Conservation (phyloP, 2,888 invertebrate species). For the Ernsta delagoae region DNA sequence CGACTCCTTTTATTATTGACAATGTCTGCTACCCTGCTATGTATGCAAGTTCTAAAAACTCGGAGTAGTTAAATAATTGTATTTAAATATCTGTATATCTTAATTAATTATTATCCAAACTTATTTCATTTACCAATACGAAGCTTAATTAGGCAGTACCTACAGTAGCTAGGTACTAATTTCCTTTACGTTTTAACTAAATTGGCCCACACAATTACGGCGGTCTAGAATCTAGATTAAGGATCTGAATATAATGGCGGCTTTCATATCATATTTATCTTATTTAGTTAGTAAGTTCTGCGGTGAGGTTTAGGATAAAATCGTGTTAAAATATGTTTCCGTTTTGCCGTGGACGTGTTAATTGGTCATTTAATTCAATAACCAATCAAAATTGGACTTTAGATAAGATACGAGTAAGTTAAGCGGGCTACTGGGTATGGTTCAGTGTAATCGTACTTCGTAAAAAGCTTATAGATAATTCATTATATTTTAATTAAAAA, state of each 20-base stretch:
- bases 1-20: no score
- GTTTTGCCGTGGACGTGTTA: constrained; percentile 46
- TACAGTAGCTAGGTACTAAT: no score
- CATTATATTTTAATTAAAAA: no score
- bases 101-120: no score
- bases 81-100: no score
- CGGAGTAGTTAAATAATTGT: no score
- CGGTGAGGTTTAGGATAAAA: constrained; percentile 39
- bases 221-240: constrained; percentile 33
- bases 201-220: constrained; percentile 33
- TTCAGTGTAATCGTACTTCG: not conserved
- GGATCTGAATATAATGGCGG: constrained; percentile 33
- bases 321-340: constrained; percentile 46
- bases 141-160: no score
- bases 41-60: no score
- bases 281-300: constrained; percentile 14
- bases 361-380: constrained; percentile 46
- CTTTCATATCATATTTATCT: constrained; percentile 38
- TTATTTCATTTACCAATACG: no score
- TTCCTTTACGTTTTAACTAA: not conserved
- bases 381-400: constrained; percentile 44
- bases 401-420: constrained; percentile 35
- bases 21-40: no score
- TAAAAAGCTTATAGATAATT: not conserved
- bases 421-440: constrained; percentile 16